These are phyloP conservation scores for Hapalemur alaotrensis DNA, from an alignment of 2,797 vertebrate genomes.

Conservation along the genomic window DNA sequence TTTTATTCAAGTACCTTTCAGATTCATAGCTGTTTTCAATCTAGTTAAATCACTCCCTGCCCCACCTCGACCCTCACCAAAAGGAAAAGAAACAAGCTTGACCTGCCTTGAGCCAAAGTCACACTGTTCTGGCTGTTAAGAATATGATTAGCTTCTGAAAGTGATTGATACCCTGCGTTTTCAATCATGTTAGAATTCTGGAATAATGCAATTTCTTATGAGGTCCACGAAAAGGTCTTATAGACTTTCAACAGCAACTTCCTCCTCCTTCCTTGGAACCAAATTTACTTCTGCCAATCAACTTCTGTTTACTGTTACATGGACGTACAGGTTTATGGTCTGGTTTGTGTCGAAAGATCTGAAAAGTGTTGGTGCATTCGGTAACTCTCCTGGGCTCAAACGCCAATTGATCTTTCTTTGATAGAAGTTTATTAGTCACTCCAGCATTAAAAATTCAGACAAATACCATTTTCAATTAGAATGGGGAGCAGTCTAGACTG, in stretches of 20 bases:
- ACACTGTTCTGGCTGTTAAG: conserved; percentile 69
- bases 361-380: not conserved
- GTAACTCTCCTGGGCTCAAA: conserved; percentile 6
- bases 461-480: not conserved
- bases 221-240: conserved; percentile 64
- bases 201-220: conserved; percentile 72
- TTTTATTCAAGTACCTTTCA: conserved; percentile 60
- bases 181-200: conserved; percentile 69
- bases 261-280: conserved; percentile 59
- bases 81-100: conserved; percentile 69
- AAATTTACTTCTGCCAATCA: conserved; percentile 63
- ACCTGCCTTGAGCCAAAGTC: conserved; percentile 76
- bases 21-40: conserved; percentile 60
- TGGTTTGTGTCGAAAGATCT: not conserved
- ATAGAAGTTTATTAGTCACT: not conserved
- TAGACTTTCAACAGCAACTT: conserved; percentile 58
- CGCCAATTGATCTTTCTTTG: not conserved
- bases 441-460: not conserved
- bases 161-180: conserved; percentile 63
- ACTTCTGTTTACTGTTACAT: conserved; percentile 9
- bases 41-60: conserved; percentile 45
- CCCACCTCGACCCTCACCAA: conserved; percentile 9
- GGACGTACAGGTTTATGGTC: not conserved
- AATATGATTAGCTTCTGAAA: conserved; percentile 78
- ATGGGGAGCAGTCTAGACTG: not conserved